Conservation (phyloP, 2,888 invertebrate species). For the Perithous albicinctus region DNA sequence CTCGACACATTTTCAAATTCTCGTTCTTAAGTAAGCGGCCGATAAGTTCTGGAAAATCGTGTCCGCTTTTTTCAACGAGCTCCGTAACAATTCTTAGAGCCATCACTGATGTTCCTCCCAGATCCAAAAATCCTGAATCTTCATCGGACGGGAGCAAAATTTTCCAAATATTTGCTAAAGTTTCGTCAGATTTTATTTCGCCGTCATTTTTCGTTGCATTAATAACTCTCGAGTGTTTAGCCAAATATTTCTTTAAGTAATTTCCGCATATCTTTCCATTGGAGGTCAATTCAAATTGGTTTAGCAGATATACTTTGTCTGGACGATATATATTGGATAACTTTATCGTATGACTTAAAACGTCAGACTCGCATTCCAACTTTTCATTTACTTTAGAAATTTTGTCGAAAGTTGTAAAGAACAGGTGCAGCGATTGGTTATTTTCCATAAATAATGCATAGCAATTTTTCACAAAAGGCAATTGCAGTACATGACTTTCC, state of each 20-base stretch:
- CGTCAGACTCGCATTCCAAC: slow-evolving; percentile 74
- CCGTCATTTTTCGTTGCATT: slow-evolving; percentile 62
- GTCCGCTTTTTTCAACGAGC: slow-evolving; percentile 85
- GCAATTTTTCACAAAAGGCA: slow-evolving; percentile 85
- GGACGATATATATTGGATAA: slow-evolving; percentile 87
- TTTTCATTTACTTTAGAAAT: slow-evolving; percentile 73
- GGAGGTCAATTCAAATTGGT: slow-evolving; percentile 87
- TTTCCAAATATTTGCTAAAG: slow-evolving; percentile 73
- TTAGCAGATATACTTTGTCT: slow-evolving; percentile 88
- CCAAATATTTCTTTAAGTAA: slow-evolving; percentile 80
- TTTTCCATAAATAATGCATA: slow-evolving; percentile 86
- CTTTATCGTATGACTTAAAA: slow-evolving; percentile 83
- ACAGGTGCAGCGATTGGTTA: slow-evolving; percentile 81
- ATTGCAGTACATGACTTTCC: slow-evolving; percentile 85
- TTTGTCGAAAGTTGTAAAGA: slow-evolving; percentile 83
- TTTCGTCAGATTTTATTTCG: slow-evolving; percentile 70
- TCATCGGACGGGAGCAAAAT: slow-evolving; percentile 71
- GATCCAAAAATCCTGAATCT: slow-evolving; percentile 86
- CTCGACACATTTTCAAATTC: slow-evolving; percentile 82
- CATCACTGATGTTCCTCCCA: slow-evolving; percentile 90
- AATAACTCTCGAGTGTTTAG: slow-evolving; percentile 80
- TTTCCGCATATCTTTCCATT: slow-evolving; percentile 90
- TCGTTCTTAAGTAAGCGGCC: slow-evolving; percentile 86
- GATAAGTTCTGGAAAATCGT: slow-evolving; percentile 86
- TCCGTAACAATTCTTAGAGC: slow-evolving; percentile 88